phyloP scores from a whole-genome alignment of 2,113 vertebrate species.

The Narcine bancroftii region DNA sequence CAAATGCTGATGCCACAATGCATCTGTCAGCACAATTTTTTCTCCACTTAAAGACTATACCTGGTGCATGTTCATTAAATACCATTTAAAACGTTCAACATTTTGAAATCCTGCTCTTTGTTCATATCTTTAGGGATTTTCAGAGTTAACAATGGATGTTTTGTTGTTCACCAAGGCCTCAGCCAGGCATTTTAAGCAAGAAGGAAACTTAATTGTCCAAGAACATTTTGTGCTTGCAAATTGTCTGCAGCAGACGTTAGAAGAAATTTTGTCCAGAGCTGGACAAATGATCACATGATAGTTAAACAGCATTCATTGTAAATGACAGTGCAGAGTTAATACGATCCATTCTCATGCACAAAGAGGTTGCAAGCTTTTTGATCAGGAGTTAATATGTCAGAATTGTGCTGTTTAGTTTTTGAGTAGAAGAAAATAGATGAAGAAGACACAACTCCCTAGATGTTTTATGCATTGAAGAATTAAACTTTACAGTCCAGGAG shows the following conservation, averaged over 20 bases:
- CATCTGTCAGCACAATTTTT: background rate
- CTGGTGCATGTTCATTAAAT: conserved; percentile 47
- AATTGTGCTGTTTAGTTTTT: background rate
- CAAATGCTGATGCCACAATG: background rate
- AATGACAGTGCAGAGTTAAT: conserved; percentile 37
- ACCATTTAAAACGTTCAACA: conserved; percentile 51
- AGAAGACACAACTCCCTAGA: background rate
- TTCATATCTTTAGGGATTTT: conserved; percentile 53
- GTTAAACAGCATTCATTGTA: conserved; percentile 38
- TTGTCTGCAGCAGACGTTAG: conserved; percentile 47
- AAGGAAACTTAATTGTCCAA: conserved; percentile 52
- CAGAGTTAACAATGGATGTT: conserved; percentile 53
- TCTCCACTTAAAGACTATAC: conserved; percentile 42
- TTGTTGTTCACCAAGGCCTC: conserved; percentile 47
- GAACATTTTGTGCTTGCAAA: conserved; percentile 39
- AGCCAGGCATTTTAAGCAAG: conserved; percentile 49
- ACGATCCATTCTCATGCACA: background rate
- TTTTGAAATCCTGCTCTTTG: conserved; percentile 46
- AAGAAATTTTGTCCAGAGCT: conserved; percentile 47
- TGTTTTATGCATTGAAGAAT: background rate
- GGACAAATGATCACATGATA: conserved; percentile 34
- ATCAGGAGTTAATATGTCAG: conserved; percentile 8
- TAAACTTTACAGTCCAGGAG: background rate
- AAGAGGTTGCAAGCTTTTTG: conserved; percentile 27
- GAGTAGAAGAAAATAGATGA: background rate